Conservation (phyloP, 2,888 invertebrate genomes). For the Standfussiana lucernea region DNA sequence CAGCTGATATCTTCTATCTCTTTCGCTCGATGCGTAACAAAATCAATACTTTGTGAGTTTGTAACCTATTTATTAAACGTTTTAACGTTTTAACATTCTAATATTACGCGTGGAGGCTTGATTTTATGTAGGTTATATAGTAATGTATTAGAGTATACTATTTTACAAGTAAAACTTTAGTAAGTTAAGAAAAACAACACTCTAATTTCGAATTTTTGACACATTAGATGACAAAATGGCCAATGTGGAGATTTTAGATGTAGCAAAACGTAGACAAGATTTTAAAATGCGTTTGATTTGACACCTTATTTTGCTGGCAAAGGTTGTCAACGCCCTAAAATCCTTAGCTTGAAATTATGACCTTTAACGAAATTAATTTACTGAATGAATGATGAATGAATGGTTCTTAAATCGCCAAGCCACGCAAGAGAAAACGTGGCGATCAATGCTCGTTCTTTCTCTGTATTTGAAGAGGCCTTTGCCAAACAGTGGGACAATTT, state of each 20-base stretch:
- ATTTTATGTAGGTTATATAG: not conserved
- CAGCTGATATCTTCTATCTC: constrained; percentile 55
- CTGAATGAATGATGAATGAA: no score
- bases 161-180: not conserved
- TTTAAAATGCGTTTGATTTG: not conserved
- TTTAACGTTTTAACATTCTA: constrained; percentile 20
- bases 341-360: not conserved
- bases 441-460: not conserved
- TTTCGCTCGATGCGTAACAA: constrained; percentile 39
- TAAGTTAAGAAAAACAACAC: no score
- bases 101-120: not conserved
- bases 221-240: not conserved
- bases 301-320: not conserved
- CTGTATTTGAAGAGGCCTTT: not conserved
- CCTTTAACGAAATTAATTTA: not conserved
- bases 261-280: not conserved
- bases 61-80: constrained; percentile 51
- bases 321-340: no score
- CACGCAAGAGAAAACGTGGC: not conserved
- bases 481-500: not conserved
- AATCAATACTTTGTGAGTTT: constrained; percentile 56
- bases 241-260: not conserved
- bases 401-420: not conserved
- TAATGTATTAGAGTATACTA: not conserved
- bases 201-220: not conserved